Evolutionary conservation across 1,140 invertebrate genomes (phyloP).

Genomic region (Amphibalanus amphitrite): DNA sequence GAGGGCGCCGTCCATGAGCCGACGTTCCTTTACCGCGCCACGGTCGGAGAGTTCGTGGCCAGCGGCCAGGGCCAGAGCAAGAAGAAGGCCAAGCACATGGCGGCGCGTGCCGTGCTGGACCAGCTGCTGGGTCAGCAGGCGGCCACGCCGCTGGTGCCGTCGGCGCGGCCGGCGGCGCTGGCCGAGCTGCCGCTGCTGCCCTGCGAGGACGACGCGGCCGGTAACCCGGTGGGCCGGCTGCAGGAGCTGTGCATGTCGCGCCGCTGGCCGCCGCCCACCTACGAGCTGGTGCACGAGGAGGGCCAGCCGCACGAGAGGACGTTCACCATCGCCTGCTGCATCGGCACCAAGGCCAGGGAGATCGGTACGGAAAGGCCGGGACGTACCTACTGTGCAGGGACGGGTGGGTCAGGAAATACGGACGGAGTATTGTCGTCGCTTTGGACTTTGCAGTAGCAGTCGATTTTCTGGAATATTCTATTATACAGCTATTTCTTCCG

Average conservation of each 20-base stretch:
- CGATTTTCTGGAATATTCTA: too few relatives aligned
- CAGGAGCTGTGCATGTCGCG: slow-evolving; percentile 93
- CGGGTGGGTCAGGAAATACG: too few relatives aligned
- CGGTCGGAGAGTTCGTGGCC: slow-evolving; percentile 67
- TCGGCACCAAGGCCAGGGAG: slow-evolving; percentile 54
- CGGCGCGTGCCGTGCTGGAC: slow-evolving; percentile 73
- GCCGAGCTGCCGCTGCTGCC: slow-evolving; percentile 12
- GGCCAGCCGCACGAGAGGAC: slow-evolving; percentile 82
- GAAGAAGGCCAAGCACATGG: slow-evolving; percentile 90
- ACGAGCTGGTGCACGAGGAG: slow-evolving; percentile 67
- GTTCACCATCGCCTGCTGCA: slow-evolving; percentile 72
- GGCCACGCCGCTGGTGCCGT: not conserved
- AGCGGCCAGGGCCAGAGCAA: slow-evolving; percentile 84
- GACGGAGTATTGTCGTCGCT: too few relatives aligned
- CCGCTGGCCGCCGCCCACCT: slow-evolving; percentile 82
- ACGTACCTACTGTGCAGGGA: too few relatives aligned
- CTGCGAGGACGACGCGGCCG: slow-evolving; percentile 29
- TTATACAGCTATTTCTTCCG: too few relatives aligned
- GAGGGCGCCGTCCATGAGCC: slow-evolving; percentile 93
- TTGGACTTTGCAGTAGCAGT: too few relatives aligned
- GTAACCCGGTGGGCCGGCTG: slow-evolving; percentile 82
- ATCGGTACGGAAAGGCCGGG: slow-evolving; percentile 36
- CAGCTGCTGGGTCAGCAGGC: slow-evolving; percentile 25
- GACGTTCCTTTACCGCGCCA: slow-evolving; percentile 85
- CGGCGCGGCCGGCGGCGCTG: slow-evolving; percentile 9